These are phyloP conservation scores for Epinotia nisella DNA, from an alignment of 2,888 invertebrate species.

Conservation along the genomic window DNA sequence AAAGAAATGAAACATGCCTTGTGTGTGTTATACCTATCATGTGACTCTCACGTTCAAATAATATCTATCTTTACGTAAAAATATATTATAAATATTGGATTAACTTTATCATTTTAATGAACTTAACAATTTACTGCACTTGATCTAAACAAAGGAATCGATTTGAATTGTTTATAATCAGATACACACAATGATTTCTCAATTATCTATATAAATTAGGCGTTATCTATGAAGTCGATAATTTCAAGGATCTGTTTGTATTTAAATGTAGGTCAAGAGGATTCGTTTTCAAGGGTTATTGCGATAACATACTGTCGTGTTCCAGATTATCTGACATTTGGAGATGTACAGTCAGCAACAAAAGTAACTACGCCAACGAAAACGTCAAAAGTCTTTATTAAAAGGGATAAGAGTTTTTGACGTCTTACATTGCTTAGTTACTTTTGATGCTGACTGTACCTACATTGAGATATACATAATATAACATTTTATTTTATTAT, in stretches of 20 bases:
- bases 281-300: constrained; percentile 72
- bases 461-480: neutral
- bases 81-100: too few species aligned
- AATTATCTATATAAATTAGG: constrained; percentile 39
- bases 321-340: constrained; percentile 37
- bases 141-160: too few species aligned
- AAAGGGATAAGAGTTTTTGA: too few species aligned
- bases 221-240: constrained; percentile 64
- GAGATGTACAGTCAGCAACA: too few species aligned
- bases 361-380: too few species aligned
- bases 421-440: too few species aligned
- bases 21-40: neutral
- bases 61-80: neutral
- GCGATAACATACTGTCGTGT: constrained; percentile 64
- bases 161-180: too few species aligned
- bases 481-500: too few species aligned
- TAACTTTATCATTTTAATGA: too few species aligned
- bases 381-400: too few species aligned
- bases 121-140: too few species aligned
- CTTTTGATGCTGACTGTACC: too few species aligned
- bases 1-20: neutral
- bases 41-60: neutral
- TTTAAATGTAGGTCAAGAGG: constrained; percentile 75
- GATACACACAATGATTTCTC: neutral
- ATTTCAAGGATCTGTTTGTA: constrained; percentile 74